phyloP scores from a whole-genome alignment of 2,113 vertebrate genomes.

The Mesoclemmys tuberculata region DNA sequence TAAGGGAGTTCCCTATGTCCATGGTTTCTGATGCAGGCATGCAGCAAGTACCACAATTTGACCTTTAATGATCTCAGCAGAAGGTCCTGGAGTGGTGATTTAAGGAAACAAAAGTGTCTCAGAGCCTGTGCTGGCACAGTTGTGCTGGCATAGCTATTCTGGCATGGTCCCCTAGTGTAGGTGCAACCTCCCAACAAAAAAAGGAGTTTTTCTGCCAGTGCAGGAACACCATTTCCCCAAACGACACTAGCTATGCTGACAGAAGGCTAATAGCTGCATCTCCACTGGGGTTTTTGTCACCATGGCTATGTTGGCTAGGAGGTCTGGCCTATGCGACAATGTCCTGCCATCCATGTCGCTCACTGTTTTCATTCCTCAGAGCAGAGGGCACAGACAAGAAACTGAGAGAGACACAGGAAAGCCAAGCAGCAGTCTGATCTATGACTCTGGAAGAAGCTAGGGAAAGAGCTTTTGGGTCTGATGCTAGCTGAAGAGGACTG shows the following conservation, averaged over 20 bases:
- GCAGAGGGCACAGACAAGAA: background rate
- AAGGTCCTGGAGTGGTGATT: background rate
- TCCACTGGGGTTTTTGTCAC: background rate
- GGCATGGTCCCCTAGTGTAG: background rate
- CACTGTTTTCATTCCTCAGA: background rate
- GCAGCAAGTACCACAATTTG: background rate
- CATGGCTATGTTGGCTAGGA: background rate
- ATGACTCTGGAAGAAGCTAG: background rate
- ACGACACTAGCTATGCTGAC: background rate
- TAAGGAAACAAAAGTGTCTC: background rate
- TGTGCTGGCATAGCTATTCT: background rate
- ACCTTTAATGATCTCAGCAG: background rate
- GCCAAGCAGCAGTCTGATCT: background rate
- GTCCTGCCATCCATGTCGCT: background rate
- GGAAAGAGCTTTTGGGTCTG: too few relatives aligned
- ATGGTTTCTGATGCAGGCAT: fast-evolving
- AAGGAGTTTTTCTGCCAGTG: background rate
- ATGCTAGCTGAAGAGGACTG: too few relatives aligned
- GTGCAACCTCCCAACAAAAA: background rate
- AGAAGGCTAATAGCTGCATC: background rate
- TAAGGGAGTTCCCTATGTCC: background rate
- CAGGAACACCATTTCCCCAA: background rate
- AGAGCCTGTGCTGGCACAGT: background rate
- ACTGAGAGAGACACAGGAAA: background rate
- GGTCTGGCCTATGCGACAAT: background rate